Base-by-base conservation (phyloP, 2,113 vertebrate species). In the Colaptes auratus region DNA sequence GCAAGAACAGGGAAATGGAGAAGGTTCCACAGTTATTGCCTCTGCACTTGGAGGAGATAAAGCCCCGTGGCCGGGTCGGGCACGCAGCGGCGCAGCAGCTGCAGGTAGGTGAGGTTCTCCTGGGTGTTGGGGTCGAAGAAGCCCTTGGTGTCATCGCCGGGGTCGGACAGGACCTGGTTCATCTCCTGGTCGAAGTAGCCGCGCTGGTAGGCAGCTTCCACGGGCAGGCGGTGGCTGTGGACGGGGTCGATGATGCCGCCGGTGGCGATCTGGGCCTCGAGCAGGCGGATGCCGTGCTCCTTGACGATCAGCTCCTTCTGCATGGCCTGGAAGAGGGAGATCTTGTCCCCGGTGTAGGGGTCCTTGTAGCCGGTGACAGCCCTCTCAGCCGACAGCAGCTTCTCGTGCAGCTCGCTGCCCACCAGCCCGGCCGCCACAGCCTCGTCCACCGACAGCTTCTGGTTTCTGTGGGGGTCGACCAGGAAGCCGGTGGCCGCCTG, bases 221-320 rank as follows among this genome's bases (percentile, higher is more conserved):
- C 92, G 0, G 98, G 98, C 17, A 98, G 94, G 35, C 98, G 98
- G 30, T 96, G 98, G 81, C 98, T 98, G 55, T 97, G 72, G 5
- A 98, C 90, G 0, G 98, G 99, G 48, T 99, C 98, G 1, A 99
- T 97, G 92, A 98, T 83, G 98, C 42, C 42, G 15, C 42, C 42
- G 42, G 42, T 42, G 42, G 42, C 42, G 42, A 42, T 42, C 42
- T 42, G 98, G 1, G 98, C 98, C 81, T 98, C 98, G 0, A 98
- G 98, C 73, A 99, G 93, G 61, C 97, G 97, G 52, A 94, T 60
- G 71, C 98, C 99, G 0, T 99, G 99, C 15, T 99, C 98, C 20
- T 92, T 97, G 44, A 98, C 97, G 0, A 99, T 98, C 9, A 99
- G 98, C 7, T 97, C 98, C 90, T 98, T 98, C 82, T 98, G 98